Evolutionary conservation across 2,888 invertebrate species (phyloP), one percentile per base, ranked within the genome.

Genomic region (Drosophila infuscata): DNA sequence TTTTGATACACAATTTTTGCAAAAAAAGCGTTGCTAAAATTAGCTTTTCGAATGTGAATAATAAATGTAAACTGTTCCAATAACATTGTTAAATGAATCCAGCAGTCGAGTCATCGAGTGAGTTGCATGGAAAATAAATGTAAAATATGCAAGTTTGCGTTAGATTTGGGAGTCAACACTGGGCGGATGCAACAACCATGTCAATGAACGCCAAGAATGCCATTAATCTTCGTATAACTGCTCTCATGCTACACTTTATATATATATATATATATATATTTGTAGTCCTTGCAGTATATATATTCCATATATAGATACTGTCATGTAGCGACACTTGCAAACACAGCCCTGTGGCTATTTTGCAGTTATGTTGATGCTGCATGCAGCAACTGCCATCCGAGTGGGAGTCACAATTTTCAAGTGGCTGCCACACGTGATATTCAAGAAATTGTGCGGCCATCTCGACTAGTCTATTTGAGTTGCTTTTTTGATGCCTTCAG

Each of bases 211-310:
- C 58, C 54, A 62, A 69, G 61, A 69, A 66, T 62, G 73, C 86
- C 90, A 83, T 89, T 88, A 85, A 90, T 88, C 81, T 83, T 84
- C 65, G 41, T 74, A 70, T 59, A 68, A 71, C 33, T 73, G 78
- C 72, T 73, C 57, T 46, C 38, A 36, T 33, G 35, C 35, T n/a
- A 20, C 29, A 38, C 20, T 17, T 5, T 36, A 12, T 38, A 29
- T 54, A 29, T 33, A 33, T 30, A 32, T 52, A n/a, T 35, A 53
- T 53, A 53, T 53, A 29, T 36, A 20, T 43, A 43, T 43, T 1
- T 20, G 6, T 8, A 17, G 9, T 15, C 3, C 20, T 30, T 41
- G 15, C 17, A 56, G 35, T 54, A 38, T 29, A 38, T 35, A 17
- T 46, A 15, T 25, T 25, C 25, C 25, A 12, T 15, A 9, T 29